These are phyloP conservation scores for Eulemur coronatus DNA, from an alignment of 2,797 vertebrate species.

Conservation along the genomic window DNA sequence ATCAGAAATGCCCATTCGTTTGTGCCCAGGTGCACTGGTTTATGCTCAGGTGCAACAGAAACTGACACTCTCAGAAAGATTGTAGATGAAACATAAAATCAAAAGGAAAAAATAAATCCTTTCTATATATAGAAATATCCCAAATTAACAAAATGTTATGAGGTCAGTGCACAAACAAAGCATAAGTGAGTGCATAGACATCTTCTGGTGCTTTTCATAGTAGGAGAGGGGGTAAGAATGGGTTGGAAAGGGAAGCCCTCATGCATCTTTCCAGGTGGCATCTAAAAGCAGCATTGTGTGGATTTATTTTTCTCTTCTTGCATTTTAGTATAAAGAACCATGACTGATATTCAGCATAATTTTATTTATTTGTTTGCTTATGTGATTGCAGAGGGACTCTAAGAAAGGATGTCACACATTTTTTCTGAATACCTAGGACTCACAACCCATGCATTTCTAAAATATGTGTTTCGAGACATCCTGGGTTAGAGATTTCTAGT, in stretches of 20 bases:
- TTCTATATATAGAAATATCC: neutral
- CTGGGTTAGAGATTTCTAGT: neutral
- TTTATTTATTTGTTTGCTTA: neutral
- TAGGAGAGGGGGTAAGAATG: neutral
- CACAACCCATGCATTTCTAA: accelerated
- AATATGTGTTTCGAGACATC: neutral
- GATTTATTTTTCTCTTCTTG: constrained; percentile 24
- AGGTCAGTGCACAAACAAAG: neutral
- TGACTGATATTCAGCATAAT: neutral
- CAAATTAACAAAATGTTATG: neutral
- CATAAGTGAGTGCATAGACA: neutral
- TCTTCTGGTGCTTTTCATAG: neutral
- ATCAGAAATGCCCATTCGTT: neutral
- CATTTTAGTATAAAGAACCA: neutral
- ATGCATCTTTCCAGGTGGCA: neutral
- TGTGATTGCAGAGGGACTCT: neutral
- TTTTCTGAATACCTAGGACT: neutral
- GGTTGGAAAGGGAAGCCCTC: neutral
- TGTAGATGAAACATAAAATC: constrained; percentile 2
- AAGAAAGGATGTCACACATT: neutral
- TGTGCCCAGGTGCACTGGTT: neutral
- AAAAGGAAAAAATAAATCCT: neutral
- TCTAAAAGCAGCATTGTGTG: neutral
- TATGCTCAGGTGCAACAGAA: neutral
- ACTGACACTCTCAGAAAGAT: constrained; percentile 15